phyloP scores from a whole-genome alignment of 2,797 vertebrate genomes.

The Xenentodon cancila region DNA sequence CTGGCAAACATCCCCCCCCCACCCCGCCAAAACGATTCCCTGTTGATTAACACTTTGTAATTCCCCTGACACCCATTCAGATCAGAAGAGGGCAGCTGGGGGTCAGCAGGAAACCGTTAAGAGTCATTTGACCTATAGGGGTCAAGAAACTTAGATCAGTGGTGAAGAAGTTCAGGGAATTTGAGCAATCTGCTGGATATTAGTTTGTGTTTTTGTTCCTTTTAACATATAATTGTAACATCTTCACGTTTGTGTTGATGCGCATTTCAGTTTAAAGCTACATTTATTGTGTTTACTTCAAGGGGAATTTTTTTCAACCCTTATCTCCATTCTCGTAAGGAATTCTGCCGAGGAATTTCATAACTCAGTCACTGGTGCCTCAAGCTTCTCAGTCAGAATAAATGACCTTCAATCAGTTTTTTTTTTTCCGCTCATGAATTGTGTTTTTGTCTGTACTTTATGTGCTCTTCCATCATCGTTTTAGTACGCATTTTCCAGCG shows the following conservation, averaged over 20 bases:
- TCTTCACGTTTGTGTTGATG: not conserved
- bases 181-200: not conserved
- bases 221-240: not conserved
- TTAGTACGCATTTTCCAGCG: conserved; percentile 14
- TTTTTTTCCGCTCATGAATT: conserved; percentile 4
- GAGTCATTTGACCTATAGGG: conserved; percentile 36
- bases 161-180: conserved; percentile 6
- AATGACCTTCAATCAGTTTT: conserved; percentile 1
- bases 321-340: not conserved
- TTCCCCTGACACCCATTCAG: conserved; percentile 52
- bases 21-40: conserved; percentile 34
- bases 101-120: conserved; percentile 50
- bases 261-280: not conserved
- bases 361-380: not conserved
- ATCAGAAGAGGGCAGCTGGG: conserved; percentile 45
- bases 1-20: conserved; percentile 31
- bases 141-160: conserved; percentile 32
- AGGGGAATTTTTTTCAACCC: not conserved
- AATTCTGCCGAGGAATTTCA: conserved; percentile 16
- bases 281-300: not conserved
- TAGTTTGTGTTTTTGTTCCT: not conserved
- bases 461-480: conserved; percentile 21
- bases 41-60: conserved; percentile 31
- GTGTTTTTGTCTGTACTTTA: not conserved
- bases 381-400: too few relatives aligned